Percentiles rank a stretch among this genome's conserved stretches.
Conservation (phyloP, 2,888 invertebrate species). For the Cerceris rybyensis region DNA sequence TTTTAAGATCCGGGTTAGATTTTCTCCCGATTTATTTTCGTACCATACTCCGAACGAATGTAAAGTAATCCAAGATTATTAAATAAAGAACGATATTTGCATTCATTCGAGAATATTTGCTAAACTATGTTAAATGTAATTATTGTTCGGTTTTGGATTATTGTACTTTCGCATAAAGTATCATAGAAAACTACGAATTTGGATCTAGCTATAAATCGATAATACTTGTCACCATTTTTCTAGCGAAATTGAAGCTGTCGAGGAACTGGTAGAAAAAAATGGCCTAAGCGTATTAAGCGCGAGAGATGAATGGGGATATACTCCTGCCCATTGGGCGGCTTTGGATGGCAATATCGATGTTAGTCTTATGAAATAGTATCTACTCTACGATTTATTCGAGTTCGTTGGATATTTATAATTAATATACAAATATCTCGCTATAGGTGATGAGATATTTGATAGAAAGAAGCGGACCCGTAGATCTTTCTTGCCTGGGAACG, state of each 20-base stretch:
- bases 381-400: background rate
- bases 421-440: background rate
- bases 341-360: conserved; percentile 94
- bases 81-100: too few species aligned
- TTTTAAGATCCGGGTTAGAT: conserved; percentile 91
- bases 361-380: conserved; percentile 22
- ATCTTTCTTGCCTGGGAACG: conserved; percentile 93
- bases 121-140: too few species aligned
- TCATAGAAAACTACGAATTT: background rate
- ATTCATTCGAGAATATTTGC: too few species aligned
- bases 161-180: too few species aligned
- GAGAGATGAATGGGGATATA: conserved; percentile 95
- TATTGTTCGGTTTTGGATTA: too few species aligned
- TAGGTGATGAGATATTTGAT: conserved; percentile 91
- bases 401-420: background rate
- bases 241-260: conserved; percentile 92
- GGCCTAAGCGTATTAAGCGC: conserved; percentile 88
- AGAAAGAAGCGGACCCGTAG: conserved; percentile 91
- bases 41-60: background rate
- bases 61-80: background rate
- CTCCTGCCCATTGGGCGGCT: conserved; percentile 96
- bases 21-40: background rate
- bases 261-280: conserved; percentile 91
- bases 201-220: background rate
- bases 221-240: conserved; percentile 59